Evolutionary conservation across 2,888 invertebrate species (phyloP).

Genomic region (Himalopsyche japonica): DNA sequence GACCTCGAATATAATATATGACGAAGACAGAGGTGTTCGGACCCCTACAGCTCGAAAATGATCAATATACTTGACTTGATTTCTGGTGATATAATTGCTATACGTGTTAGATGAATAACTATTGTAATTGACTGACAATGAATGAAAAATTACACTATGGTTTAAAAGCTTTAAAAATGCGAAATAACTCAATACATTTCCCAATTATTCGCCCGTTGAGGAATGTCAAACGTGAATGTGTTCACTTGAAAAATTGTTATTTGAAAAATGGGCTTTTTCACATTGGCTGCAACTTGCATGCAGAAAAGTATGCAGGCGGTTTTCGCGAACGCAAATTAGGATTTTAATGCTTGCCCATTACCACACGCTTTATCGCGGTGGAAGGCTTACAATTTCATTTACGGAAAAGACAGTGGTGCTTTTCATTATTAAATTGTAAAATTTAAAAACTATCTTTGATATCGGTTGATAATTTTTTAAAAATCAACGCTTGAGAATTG

Average conservation of each 20-base stretch:
- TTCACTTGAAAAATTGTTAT: neutral
- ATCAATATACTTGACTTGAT: no score
- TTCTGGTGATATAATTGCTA: no score
- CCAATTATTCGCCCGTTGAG: neutral
- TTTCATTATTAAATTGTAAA: no score
- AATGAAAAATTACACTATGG: no score
- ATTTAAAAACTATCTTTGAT: no score
- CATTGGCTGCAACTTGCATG: neutral
- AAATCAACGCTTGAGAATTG: no score
- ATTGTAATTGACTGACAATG: no score
- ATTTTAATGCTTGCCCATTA: conserved; percentile 37
- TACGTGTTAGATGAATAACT: no score
- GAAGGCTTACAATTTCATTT: conserved; percentile 30
- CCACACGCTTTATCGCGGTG: conserved; percentile 32
- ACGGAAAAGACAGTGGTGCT: neutral
- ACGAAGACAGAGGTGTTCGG: no score
- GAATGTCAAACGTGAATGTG: neutral
- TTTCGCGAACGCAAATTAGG: conserved; percentile 35
- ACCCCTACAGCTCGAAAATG: no score
- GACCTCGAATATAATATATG: no score
- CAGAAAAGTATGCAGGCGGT: neutral
- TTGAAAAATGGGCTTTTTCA: neutral
- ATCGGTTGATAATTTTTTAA: no score
- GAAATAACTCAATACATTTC: neutral
- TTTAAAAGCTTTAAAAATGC: neutral